Evolutionary conservation across 1,140 invertebrate species (phyloP), one percentile per base, ranked within the genome.

Genomic region (Ephestia elutella): DNA sequence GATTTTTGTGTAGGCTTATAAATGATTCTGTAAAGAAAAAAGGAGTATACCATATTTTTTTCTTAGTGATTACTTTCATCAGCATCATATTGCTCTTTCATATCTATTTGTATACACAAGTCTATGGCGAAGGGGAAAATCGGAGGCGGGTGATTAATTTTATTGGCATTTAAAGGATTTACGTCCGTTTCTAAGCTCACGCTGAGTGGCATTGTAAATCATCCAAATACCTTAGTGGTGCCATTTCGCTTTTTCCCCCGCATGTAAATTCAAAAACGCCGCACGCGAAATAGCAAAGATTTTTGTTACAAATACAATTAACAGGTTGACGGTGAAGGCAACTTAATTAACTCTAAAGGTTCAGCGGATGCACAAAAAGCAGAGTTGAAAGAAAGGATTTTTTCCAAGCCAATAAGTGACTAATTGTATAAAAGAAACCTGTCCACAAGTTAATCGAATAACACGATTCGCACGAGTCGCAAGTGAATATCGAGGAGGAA

Each of bases 71-170:
- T 44, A 15, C 15, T 7, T 44, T 44, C 32, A 28, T 28, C 30
- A 10, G 38, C 1, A 44, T 5, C 0, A 17, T 5, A 44, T 44
- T 15, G 7, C n/a, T 13, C 5, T 17, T 13, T 10, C 32, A 4
- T 2, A 44, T 44, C 38, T 44, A 44, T 44, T 15, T 44, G 13
- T 2, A 10, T 44, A 15, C 13, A 44, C 13, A 44, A 44, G 38
- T 44, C 38, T 44, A 44, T 44, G n/a, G 13, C 1, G n/a, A 44
- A 44, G 38, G 38, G 38, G 38, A 44, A 72, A 77, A 77, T 74
- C 68, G 59, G 75, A n/a, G 67, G 68, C 65, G 72, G 65, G 69
- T 82, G 79, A 83, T 86, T 83, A 82, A 83, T 83, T 82, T 82
- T 63, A 57, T 63, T 62, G 70, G 71, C 81, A 80, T 84, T 74